These are phyloP conservation scores for Diogma glabrata DNA, from an alignment of 2,888 invertebrate species.

Conservation along the genomic window DNA sequence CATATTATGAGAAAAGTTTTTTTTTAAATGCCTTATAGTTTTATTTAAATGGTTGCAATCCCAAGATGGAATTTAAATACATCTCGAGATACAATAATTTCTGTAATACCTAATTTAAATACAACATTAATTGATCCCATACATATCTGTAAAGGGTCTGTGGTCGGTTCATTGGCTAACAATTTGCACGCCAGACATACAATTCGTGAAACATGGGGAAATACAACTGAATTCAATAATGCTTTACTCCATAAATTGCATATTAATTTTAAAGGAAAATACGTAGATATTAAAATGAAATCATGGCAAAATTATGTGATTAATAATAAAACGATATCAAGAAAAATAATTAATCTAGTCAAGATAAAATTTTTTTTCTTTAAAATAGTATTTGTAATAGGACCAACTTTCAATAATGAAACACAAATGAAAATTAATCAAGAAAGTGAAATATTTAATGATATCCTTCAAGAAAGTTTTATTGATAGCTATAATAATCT, in stretches of 20 bases:
- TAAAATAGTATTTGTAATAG: slow-evolving; percentile 12
- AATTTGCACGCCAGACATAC: slow-evolving; percentile 47
- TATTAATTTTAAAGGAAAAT: slow-evolving; percentile 26
- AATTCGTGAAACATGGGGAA: slow-evolving; percentile 37
- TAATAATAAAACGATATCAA: slow-evolving; percentile 11
- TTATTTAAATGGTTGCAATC: too few species aligned
- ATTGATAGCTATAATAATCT: slow-evolving; percentile 69
- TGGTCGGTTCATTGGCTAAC: slow-evolving; percentile 60
- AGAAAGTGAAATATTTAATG: slow-evolving; percentile 49
- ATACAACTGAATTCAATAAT: slow-evolving; percentile 34
- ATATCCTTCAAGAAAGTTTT: slow-evolving; percentile 68
- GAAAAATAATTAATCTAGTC: slow-evolving; percentile 16
- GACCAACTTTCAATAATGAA: slow-evolving; percentile 28
- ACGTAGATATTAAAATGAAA: slow-evolving; percentile 23
- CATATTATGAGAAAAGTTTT: too few species aligned
- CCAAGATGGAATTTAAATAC: slow-evolving; percentile 65
- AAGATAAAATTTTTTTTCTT: too few species aligned
- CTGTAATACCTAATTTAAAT: slow-evolving; percentile 56
- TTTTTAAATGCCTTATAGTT: too few species aligned
- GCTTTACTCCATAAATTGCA: slow-evolving; percentile 29
- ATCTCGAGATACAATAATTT: slow-evolving; percentile 57
- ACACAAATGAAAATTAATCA: slow-evolving; percentile 47
- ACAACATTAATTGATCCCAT: slow-evolving; percentile 53
- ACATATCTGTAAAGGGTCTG: slow-evolving; percentile 44
- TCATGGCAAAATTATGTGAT: slow-evolving; percentile 22